A percentile compares a stretch with the other conserved stretches of the same genome.
Evolutionary conservation across 2,113 vertebrate genomes (phyloP).

Genomic region (Alectura lathami): DNA sequence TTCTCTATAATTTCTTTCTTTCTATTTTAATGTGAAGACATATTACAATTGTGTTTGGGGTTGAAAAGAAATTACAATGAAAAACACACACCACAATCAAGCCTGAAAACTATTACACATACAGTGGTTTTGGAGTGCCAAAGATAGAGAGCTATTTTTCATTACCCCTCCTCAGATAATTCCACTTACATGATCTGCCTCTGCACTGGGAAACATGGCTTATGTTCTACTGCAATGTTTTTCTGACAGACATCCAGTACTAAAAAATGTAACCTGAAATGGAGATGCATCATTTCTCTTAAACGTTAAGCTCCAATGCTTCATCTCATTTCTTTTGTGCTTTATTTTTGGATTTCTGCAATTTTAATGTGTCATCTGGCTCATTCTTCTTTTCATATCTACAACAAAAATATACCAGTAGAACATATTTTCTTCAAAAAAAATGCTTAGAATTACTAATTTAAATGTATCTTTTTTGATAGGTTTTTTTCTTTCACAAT

Average conservation of each 20-base stretch:
- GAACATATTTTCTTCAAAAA: not conserved
- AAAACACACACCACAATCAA: not conserved
- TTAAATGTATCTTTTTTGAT: not conserved
- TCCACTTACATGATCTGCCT: not conserved
- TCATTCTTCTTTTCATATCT: not conserved
- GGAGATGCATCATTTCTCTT: not conserved
- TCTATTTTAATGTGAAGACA: not conserved
- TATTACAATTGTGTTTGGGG: not conserved
- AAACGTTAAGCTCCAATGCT: not conserved
- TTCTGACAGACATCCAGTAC: not conserved
- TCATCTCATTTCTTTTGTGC: not conserved
- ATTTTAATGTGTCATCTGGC: not conserved
- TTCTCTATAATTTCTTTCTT: not conserved
- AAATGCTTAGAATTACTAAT: not conserved
- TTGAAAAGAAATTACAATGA: not conserved
- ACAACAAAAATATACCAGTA: not conserved
- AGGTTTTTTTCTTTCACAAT: not conserved
- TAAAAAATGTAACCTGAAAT: not conserved
- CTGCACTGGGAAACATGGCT: not conserved
- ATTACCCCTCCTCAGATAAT: not conserved
- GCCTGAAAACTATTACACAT: not conserved
- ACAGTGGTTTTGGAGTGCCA: not conserved
- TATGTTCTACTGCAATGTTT: not conserved
- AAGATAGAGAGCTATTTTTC: not conserved
- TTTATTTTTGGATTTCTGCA: not conserved